Evolutionary conservation across 1,140 invertebrate species (phyloP), one percentile per base, ranked within the genome.

Genomic region (Notospermus geniculatus): DNA sequence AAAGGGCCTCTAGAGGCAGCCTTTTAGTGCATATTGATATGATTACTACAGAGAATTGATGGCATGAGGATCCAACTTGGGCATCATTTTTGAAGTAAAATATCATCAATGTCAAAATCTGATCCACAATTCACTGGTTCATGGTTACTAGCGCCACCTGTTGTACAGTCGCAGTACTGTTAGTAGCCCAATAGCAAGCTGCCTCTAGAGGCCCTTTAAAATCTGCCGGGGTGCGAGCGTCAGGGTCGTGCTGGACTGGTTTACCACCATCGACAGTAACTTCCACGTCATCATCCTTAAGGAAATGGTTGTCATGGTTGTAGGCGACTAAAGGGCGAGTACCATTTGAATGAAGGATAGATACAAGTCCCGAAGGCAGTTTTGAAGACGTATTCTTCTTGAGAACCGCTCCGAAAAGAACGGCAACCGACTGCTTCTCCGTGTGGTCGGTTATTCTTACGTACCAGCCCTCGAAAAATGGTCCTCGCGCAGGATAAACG

Each of bases 401-500:
- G 5, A 50, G n/a, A 9, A 50, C 46, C 19, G 4, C 9, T n/a
- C 46, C 46, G n/a, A 50, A 50, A 23, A 50, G 25, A 5, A 50
- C 46, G 25, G 46, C 46, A 4, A 50, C 5, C 5, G 46, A 50
- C n/a, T 59, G 30, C n/a, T 36, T n/a, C 7, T 28, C 59, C 17
- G 60, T 29, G 13, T 53, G 57, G 53, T 67, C 61, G 2, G 39
- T 28, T 25, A 67, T 60, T 41, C 65, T 46, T 30, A 64, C 57
- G 22, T 69, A 69, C 65, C 67, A 69, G n/a, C 64, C 64, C 57
- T 69, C 67, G 28, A 68, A 68, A 46, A 66, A 68, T 1, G 69
- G 66, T 23, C 66, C 69, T 22, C n/a, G 29, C 46, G 41, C 2
- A 7, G 66, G 69, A 41, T 57, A 64, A 17, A 66, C 13, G 59